These are phyloP conservation scores for Halyomorpha halys DNA, from an alignment of 1,140 invertebrate species.

Conservation along the genomic window DNA sequence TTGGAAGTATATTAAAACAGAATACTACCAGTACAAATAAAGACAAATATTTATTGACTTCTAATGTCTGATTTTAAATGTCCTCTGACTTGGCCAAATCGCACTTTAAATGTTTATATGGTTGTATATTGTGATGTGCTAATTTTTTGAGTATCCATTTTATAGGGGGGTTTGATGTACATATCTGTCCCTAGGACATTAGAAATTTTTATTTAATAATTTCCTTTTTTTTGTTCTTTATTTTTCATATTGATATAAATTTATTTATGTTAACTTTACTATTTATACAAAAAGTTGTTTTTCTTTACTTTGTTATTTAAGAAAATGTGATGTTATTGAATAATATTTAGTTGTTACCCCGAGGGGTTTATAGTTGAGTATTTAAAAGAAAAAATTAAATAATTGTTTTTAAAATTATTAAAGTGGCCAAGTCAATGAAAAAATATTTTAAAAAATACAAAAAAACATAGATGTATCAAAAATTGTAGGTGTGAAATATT, in stretches of 20 bases:
- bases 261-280: slow-evolving; percentile 13
- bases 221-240: neutral
- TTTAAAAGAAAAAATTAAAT: neutral
- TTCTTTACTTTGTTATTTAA: slow-evolving; percentile 16
- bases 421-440: slow-evolving; percentile 24
- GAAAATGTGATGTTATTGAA: slow-evolving; percentile 23
- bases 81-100: slow-evolving; percentile 16
- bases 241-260: slow-evolving; percentile 16
- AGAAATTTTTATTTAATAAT: slow-evolving; percentile 8
- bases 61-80: slow-evolving; percentile 10
- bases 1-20: slow-evolving; percentile 7
- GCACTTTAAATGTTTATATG: slow-evolving; percentile 5
- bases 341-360: slow-evolving; percentile 17
- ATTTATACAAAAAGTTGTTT: slow-evolving; percentile 11
- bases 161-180: slow-evolving; percentile 14
- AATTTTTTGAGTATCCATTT: neutral
- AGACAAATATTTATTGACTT: slow-evolving; percentile 15
- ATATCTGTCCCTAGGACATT: slow-evolving; percentile 20
- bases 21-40: slow-evolving; percentile 18
- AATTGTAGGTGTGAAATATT: slow-evolving; percentile 24
- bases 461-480: slow-evolving; percentile 21
- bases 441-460: slow-evolving; percentile 7
- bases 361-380: neutral
- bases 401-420: slow-evolving; percentile 3
- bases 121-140: slow-evolving; percentile 15